These are phyloP conservation scores for Drosophila leonis DNA, from an alignment of 2,888 invertebrate species.

Conservation along the genomic window DNA sequence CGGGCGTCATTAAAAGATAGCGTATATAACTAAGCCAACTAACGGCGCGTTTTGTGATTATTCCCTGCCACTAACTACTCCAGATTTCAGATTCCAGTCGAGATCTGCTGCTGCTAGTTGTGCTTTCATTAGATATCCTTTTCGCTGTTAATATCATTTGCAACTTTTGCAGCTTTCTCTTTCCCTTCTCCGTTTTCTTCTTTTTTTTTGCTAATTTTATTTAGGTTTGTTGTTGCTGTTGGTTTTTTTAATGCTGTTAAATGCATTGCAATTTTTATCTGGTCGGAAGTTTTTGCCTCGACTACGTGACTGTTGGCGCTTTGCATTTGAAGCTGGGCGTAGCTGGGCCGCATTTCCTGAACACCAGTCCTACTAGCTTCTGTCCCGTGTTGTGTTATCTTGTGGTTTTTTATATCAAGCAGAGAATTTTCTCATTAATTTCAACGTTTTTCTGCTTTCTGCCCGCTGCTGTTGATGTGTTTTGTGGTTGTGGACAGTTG, in stretches of 20 bases:
- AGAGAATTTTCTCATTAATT: conserved; percentile 79
- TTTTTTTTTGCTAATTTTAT: conserved; percentile 52
- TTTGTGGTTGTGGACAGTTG: conserved; percentile 77
- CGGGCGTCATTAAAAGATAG: conserved; percentile 69
- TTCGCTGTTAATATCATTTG: conserved; percentile 59
- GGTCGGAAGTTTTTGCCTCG: conserved; percentile 50
- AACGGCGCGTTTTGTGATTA: conserved; percentile 53
- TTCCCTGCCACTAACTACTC: conserved; percentile 6
- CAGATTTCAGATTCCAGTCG: conserved; percentile 1
- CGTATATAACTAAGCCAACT: conserved; percentile 54
- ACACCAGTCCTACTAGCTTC: conserved; percentile 32
- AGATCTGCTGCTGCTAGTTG: conserved; percentile 16
- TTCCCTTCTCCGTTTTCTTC: neutral
- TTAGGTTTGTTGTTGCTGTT: conserved; percentile 45
- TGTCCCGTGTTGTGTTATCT: conserved; percentile 65
- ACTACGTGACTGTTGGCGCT: conserved; percentile 58
- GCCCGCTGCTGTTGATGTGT: conserved; percentile 69
- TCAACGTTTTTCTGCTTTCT: conserved; percentile 68
- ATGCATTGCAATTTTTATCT: conserved; percentile 76
- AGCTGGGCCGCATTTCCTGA: conserved; percentile 47
- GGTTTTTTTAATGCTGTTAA: conserved; percentile 68
- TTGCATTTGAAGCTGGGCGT: conserved; percentile 56
- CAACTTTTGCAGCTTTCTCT: conserved; percentile 33
- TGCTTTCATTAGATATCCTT: conserved; percentile 43
- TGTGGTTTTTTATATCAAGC: conserved; percentile 75